Percentiles rank a stretch among this genome's conserved stretches.
These are phyloP conservation scores for Argentina silus DNA, from an alignment of 2,797 vertebrate species.

Conservation along the genomic window DNA sequence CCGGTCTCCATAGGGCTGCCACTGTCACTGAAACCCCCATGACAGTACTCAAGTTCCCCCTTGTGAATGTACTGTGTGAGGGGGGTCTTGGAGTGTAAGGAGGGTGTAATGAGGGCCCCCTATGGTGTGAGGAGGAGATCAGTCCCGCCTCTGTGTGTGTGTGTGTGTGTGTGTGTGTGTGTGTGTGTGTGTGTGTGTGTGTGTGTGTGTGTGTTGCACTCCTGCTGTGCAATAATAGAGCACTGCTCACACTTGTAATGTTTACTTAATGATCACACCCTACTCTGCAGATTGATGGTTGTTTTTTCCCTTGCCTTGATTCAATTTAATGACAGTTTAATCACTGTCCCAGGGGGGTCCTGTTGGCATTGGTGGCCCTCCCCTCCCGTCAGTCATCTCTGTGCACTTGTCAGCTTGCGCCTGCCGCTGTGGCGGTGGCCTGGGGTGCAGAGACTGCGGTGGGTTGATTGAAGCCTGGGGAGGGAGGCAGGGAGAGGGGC, in stretches of 20 bases:
- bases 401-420: neutral
- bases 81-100: slow-evolving; percentile 6
- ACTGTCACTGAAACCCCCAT: neutral
- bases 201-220: neutral
- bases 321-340: slow-evolving; percentile 59
- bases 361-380: slow-evolving; percentile 2
- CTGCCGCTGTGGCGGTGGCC: neutral
- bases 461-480: slow-evolving; percentile 29
- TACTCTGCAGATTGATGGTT: slow-evolving; percentile 33
- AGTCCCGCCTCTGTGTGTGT: neutral
- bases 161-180: slow-evolving; percentile 2
- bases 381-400: neutral
- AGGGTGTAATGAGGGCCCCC: slow-evolving; percentile 8
- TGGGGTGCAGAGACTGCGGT: neutral
- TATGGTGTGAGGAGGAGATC: neutral
- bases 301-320: slow-evolving; percentile 15
- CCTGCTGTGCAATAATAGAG: slow-evolving; percentile 61
- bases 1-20: slow-evolving; percentile 11
- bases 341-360: slow-evolving; percentile 37
- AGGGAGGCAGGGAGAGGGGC: slow-evolving; percentile 31
- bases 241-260: slow-evolving; percentile 50
- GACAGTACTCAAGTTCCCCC: no score
- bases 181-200: neutral
- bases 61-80: slow-evolving; percentile 1
- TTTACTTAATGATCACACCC: slow-evolving; percentile 56